Percentiles rank a stretch among this genome's conserved stretches.
phyloP scores from a whole-genome alignment of 92 coral and sea anemone genomes.

The Anthopleura xanthogrammica region DNA sequence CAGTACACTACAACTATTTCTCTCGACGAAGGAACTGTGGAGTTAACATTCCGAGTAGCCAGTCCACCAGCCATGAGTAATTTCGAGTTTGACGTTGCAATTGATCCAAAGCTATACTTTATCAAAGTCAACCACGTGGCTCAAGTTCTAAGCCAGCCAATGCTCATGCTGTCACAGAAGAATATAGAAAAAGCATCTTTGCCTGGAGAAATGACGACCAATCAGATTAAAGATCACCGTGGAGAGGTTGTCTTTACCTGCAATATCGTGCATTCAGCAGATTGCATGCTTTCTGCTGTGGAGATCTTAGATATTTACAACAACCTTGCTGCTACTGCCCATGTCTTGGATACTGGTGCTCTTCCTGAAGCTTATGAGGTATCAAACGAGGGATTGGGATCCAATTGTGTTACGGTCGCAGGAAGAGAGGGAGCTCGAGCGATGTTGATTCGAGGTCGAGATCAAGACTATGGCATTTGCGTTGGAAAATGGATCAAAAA shows the following conservation, averaged over 20 bases:
- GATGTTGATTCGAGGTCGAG: conserved; percentile 57
- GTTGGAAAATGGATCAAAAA: conserved; percentile 56
- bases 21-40: conserved; percentile 19
- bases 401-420: conserved; percentile 35
- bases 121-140: conserved; percentile 23
- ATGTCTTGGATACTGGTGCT: conserved; percentile 27
- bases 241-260: conserved; percentile 47
- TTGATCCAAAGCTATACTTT: conserved; percentile 21
- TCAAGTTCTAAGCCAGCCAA: conserved; percentile 48
- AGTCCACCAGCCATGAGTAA: conserved; percentile 23
- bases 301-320: conserved; percentile 45
- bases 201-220: conserved; percentile 54
- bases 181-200: conserved; percentile 25
- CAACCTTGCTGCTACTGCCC: conserved; percentile 54
- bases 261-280: conserved; percentile 51
- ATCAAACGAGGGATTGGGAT: conserved; percentile 14
- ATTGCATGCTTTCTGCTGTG: conserved; percentile 52
- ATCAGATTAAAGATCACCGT: conserved; percentile 42
- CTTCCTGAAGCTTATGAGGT: conserved; percentile 41
- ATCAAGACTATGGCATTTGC: conserved; percentile 60
- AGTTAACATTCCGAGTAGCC: conserved; percentile 8
- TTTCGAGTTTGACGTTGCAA: conserved; percentile 28
- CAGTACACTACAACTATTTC: not conserved
- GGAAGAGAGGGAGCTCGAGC: conserved; percentile 52
- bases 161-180: conserved; percentile 26